These are phyloP conservation scores for Fragum whitleyi DNA, from an alignment of 2,888 invertebrate genomes.

Conservation along the genomic window DNA sequence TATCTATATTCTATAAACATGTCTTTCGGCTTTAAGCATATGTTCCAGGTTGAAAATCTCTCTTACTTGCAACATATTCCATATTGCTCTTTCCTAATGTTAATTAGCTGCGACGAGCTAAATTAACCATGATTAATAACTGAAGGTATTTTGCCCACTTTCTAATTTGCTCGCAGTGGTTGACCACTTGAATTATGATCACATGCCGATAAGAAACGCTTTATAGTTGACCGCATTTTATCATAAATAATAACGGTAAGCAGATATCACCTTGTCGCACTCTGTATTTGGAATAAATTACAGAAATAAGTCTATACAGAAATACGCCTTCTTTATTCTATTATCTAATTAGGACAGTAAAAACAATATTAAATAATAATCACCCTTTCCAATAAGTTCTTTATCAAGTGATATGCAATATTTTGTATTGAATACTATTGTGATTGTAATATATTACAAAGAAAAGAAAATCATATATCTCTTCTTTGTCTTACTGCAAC, in stretches of 20 bases:
- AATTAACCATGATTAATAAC: constrained; percentile 22
- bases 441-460: too few relatives aligned
- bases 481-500: too few relatives aligned
- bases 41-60: too few relatives aligned
- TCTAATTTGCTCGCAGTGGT: constrained; percentile 15
- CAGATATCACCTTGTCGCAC: constrained; percentile 5
- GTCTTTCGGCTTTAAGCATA: too few relatives aligned
- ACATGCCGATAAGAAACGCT: background rate
- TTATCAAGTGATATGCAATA: too few relatives aligned
- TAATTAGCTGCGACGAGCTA: background rate
- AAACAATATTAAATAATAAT: too few relatives aligned
- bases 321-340: too few relatives aligned
- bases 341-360: too few relatives aligned
- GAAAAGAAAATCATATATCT: too few relatives aligned
- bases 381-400: too few relatives aligned
- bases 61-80: background rate
- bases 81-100: background rate
- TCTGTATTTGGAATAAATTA: background rate
- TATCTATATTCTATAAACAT: too few relatives aligned
- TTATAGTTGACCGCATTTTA: constrained; percentile 19
- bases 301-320: background rate
- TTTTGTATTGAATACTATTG: too few relatives aligned
- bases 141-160: constrained; percentile 1
- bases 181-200: constrained; percentile 14
- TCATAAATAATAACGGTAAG: constrained; percentile 10